These are phyloP conservation scores for Lycia hirtaria DNA, from an alignment of 2,888 invertebrate species.

Conservation along the genomic window DNA sequence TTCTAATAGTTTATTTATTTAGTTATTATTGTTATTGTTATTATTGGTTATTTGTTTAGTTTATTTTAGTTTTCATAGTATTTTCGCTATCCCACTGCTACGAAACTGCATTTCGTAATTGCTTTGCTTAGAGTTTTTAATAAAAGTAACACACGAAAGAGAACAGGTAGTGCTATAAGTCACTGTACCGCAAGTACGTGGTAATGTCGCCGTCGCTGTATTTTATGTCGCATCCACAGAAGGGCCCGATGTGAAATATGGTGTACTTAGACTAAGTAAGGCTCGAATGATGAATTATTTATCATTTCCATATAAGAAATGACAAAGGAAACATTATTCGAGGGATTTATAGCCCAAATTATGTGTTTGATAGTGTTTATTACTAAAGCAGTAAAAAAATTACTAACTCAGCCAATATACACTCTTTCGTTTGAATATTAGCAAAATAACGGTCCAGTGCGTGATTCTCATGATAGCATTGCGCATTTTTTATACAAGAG, in stretches of 20 bases:
- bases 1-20: no score
- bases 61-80: no score
- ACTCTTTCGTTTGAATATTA: no score
- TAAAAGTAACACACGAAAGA: no score
- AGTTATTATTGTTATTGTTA: no score
- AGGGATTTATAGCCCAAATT: constrained; percentile 53
- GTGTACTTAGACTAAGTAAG: constrained; percentile 81
- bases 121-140: not conserved
- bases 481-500: no score
- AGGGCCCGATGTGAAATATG: constrained; percentile 80
- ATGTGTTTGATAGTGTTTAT: constrained; percentile 52
- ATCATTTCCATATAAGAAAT: constrained; percentile 71
- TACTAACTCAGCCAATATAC: no score
- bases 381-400: constrained; percentile 28
- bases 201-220: constrained; percentile 55
- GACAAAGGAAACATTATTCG: constrained; percentile 63
- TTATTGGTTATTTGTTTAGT: no score
- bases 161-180: not conserved
- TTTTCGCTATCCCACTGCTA: no score
- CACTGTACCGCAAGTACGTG: constrained; percentile 9
- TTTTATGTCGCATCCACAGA: constrained; percentile 80
- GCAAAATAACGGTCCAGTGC: no score
- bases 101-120: not conserved
- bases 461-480: no score
- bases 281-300: constrained; percentile 81